Conservation (phyloP, 2,113 vertebrate species). For the Anhinga anhinga region DNA sequence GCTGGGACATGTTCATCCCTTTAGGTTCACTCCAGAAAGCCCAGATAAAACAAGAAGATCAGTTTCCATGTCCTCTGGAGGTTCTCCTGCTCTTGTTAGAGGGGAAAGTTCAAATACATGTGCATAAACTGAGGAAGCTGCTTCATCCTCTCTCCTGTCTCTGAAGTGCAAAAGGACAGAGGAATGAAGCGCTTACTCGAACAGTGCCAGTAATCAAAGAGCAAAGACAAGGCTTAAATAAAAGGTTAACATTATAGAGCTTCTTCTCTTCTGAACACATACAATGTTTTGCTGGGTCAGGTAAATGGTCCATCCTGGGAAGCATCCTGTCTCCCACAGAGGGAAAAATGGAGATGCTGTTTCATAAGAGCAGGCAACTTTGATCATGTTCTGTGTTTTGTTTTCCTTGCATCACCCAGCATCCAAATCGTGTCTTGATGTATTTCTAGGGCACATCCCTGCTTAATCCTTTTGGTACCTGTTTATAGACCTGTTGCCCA, state of each 20-base stretch:
- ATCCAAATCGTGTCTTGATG: background rate
- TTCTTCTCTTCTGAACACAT: background rate
- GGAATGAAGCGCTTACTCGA: background rate
- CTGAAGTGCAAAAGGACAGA: background rate
- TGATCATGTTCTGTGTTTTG: background rate
- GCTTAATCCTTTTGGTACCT: background rate
- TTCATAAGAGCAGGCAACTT: background rate
- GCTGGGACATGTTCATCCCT: background rate
- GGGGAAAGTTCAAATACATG: background rate
- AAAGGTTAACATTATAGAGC: background rate
- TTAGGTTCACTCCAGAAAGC: background rate
- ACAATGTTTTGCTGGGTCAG: background rate
- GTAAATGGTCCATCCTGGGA: background rate
- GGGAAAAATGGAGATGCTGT: background rate
- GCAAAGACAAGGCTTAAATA: background rate
- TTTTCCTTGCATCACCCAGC: background rate
- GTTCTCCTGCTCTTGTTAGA: background rate
- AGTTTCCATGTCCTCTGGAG: slow-evolving; percentile 10
- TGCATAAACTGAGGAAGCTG: background rate
- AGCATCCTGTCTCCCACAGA: background rate
- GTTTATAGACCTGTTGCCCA: background rate
- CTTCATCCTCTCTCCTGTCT: background rate
- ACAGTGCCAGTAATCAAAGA: background rate
- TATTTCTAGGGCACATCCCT: background rate
- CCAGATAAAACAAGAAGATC: slow-evolving; percentile 33